Percentiles rank a stretch among this genome's conserved stretches.
These are phyloP conservation scores for Aphidius colemani DNA, from an alignment of 2,888 invertebrate genomes.

Conservation along the genomic window DNA sequence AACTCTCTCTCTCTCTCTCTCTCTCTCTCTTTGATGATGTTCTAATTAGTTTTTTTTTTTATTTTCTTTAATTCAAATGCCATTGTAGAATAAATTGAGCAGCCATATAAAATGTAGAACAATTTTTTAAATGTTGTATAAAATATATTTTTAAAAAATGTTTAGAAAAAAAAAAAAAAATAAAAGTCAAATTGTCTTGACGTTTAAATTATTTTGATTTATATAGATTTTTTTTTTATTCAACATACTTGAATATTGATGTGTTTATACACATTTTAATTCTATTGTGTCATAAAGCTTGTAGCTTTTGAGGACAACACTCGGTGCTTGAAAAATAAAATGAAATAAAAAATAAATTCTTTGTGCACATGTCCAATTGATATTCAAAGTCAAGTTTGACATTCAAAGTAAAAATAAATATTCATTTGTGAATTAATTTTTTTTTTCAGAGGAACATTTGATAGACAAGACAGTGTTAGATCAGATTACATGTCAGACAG, in stretches of 20 bases:
- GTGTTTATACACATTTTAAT: conserved; percentile 10
- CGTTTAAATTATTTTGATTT: too few species aligned
- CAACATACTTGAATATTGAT: too few species aligned
- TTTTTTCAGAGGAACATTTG: conserved; percentile 75
- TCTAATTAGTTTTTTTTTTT: conserved; percentile 16
- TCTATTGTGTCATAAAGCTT: not conserved
- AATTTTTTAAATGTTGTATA: too few species aligned
- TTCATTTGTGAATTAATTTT: not conserved
- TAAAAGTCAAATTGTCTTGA: too few species aligned
- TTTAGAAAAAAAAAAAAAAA: too few species aligned
- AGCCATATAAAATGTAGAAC: too few species aligned
- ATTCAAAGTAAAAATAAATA: conserved; percentile 1
- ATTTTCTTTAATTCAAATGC: not conserved
- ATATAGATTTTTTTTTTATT: too few species aligned
- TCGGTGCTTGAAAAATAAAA: too few species aligned
- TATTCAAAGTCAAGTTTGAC: conserved; percentile 21
- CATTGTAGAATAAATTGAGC: too few species aligned
- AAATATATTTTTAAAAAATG: too few species aligned
- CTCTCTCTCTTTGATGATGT: conserved; percentile 10
- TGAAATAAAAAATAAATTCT: conserved; percentile 13
- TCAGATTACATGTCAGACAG: conserved; percentile 91
- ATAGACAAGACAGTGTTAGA: conserved; percentile 86
- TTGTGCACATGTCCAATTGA: not conserved
- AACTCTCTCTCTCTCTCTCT: conserved; percentile 17
- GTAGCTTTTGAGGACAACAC: not conserved